A percentile compares a stretch with the other conserved stretches of the same genome.
phyloP scores from a whole-genome alignment of 2,888 invertebrate genomes.

The Eristalinus aeneus region DNA sequence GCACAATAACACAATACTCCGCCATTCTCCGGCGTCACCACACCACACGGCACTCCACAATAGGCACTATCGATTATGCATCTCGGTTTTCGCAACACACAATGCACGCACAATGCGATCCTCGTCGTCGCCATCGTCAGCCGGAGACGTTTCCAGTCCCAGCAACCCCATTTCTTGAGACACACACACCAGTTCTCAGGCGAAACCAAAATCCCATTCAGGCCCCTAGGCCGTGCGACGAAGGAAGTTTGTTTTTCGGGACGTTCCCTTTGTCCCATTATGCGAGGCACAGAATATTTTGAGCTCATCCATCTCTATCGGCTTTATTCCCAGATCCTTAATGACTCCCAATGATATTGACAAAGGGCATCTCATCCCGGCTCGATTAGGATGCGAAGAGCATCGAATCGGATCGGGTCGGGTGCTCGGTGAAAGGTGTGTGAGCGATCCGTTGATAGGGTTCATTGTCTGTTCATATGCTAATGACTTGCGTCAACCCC shows the following conservation, averaged over 20 bases:
- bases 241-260: constrained; percentile 66
- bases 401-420: constrained; percentile 34
- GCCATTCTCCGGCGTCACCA: constrained; percentile 42
- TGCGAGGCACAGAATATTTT: constrained; percentile 57
- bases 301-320: constrained; percentile 67
- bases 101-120: constrained; percentile 54
- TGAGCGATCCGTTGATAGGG: constrained; percentile 61
- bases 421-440: constrained; percentile 63
- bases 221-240: background rate
- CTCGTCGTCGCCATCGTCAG: constrained; percentile 18
- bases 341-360: constrained; percentile 66
- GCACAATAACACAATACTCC: constrained; percentile 45
- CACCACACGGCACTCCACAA: constrained; percentile 45
- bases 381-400: constrained; percentile 53
- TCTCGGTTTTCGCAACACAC: constrained; percentile 48
- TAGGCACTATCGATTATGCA: constrained; percentile 61
- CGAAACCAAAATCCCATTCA: constrained; percentile 47
- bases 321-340: constrained; percentile 70
- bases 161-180: constrained; percentile 37
- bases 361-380: constrained; percentile 49
- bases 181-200: constrained; percentile 48
- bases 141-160: constrained; percentile 34
- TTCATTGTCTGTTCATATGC: constrained; percentile 58
- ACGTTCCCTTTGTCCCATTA: constrained; percentile 59
- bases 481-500: constrained; percentile 58